These are phyloP conservation scores for Chelonus formosanus DNA, from an alignment of 2,888 invertebrate genomes.

Conservation along the genomic window DNA sequence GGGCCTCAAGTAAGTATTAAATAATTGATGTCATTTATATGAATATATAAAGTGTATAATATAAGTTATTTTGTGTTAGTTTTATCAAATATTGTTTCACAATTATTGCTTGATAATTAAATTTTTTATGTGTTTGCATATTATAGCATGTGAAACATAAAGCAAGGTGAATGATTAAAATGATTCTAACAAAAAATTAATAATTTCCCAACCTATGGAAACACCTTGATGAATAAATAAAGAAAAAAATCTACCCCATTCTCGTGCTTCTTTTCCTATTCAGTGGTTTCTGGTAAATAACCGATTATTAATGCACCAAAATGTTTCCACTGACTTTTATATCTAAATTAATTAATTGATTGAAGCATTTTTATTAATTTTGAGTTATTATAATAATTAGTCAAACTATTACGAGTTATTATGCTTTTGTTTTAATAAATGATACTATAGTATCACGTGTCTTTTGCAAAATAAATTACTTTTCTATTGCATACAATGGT, in stretches of 20 bases:
- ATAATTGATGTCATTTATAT: no score
- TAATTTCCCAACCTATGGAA: slow-evolving; percentile 59
- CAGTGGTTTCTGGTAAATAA: no score
- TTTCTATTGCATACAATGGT: slow-evolving; percentile 45
- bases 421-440: not conserved
- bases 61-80: slow-evolving; percentile 19
- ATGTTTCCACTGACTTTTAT: slow-evolving; percentile 34
- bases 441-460: slow-evolving; percentile 4
- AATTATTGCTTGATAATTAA: slow-evolving; percentile 14
- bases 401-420: not conserved
- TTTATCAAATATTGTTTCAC: not conserved
- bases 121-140: not conserved
- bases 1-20: slow-evolving; percentile 50
- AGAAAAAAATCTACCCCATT: slow-evolving; percentile 29
- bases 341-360: not conserved
- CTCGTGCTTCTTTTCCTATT: not conserved
- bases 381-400: not conserved
- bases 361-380: not conserved
- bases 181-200: slow-evolving; percentile 24
- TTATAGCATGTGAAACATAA: not conserved
- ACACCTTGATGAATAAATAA: slow-evolving; percentile 66
- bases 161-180: slow-evolving; percentile 19
- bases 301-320: slow-evolving; percentile 38
- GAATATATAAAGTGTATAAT: no score
- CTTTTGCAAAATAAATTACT: slow-evolving; percentile 32